Evolutionary conservation across 2,888 invertebrate species (phyloP).

Genomic region (Camponotus fellah): DNA sequence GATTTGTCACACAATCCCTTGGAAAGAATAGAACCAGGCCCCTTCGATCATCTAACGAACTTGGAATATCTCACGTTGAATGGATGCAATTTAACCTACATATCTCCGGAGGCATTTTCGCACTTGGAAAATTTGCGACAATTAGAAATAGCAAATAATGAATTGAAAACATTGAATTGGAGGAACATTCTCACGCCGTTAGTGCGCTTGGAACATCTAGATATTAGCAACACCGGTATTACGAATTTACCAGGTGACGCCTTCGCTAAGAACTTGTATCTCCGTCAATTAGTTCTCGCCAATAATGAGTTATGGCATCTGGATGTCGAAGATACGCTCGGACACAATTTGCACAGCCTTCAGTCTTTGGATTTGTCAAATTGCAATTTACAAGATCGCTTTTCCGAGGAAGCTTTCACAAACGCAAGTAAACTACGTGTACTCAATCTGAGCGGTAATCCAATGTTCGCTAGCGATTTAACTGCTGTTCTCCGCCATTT

Average conservation of each 20-base stretch:
- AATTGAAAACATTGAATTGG: slow-evolving; percentile 88
- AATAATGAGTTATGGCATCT: slow-evolving; percentile 90
- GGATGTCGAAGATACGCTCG: slow-evolving; percentile 89
- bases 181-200: slow-evolving; percentile 88
- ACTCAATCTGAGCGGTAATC: slow-evolving; percentile 90
- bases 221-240: slow-evolving; percentile 89
- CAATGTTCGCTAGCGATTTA: slow-evolving; percentile 90
- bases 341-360: slow-evolving; percentile 89
- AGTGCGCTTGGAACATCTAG: slow-evolving; percentile 88
- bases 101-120: slow-evolving; percentile 88
- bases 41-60: slow-evolving; percentile 89
- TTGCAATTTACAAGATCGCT: slow-evolving; percentile 89
- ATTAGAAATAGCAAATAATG: slow-evolving; percentile 89
- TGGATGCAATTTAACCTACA: slow-evolving; percentile 88
- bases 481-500: slow-evolving; percentile 90
- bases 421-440: slow-evolving; percentile 90
- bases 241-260: slow-evolving; percentile 89
- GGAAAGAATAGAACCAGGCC: slow-evolving; percentile 87
- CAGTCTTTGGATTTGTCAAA: slow-evolving; percentile 90
- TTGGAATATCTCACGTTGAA: slow-evolving; percentile 90
- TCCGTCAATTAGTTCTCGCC: slow-evolving; percentile 89
- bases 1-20: slow-evolving; percentile 91
- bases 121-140: slow-evolving; percentile 89
- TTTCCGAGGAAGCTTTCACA: slow-evolving; percentile 90
- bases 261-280: slow-evolving; percentile 89